A percentile compares a stretch with the other conserved stretches of the same genome.
These are phyloP conservation scores for Bombus balteatus DNA, from an alignment of 1,140 invertebrate species.

Conservation along the genomic window DNA sequence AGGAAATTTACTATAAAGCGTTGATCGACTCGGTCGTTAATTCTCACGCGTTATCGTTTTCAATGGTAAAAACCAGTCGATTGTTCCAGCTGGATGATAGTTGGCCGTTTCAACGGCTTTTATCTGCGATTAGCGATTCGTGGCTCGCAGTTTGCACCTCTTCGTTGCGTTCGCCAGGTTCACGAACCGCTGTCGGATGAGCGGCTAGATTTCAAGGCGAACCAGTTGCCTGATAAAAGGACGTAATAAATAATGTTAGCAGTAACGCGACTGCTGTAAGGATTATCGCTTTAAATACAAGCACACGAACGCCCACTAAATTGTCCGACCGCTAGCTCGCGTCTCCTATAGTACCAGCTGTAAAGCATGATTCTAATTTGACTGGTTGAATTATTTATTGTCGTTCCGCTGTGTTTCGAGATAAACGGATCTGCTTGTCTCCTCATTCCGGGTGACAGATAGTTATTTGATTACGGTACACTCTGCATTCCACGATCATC, in stretches of 20 bases:
- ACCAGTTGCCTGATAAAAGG: constrained; percentile 64
- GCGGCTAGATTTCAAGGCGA: constrained; percentile 67
- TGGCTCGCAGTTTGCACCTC: constrained; percentile 14
- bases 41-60: background rate
- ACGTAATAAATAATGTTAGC: constrained; percentile 63
- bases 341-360: constrained; percentile 22
- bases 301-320: constrained; percentile 59
- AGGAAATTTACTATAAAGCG: background rate
- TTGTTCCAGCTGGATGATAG: background rate
- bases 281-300: constrained; percentile 63
- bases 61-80: background rate
- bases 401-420: constrained; percentile 3
- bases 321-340: constrained; percentile 33
- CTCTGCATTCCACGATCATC: background rate
- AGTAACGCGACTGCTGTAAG: constrained; percentile 50
- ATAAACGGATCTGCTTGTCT: background rate
- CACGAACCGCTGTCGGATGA: constrained; percentile 35
- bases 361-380: constrained; percentile 63
- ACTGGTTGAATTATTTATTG: constrained; percentile 58
- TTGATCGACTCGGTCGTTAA: background rate
- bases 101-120: background rate
- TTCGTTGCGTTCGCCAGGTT: constrained; percentile 31
- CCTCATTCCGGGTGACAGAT: background rate
- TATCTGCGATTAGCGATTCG: constrained; percentile 38
- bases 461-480: background rate